Conservation (phyloP, 1,140 invertebrate genomes). For the Lordiphosa collinella region DNA sequence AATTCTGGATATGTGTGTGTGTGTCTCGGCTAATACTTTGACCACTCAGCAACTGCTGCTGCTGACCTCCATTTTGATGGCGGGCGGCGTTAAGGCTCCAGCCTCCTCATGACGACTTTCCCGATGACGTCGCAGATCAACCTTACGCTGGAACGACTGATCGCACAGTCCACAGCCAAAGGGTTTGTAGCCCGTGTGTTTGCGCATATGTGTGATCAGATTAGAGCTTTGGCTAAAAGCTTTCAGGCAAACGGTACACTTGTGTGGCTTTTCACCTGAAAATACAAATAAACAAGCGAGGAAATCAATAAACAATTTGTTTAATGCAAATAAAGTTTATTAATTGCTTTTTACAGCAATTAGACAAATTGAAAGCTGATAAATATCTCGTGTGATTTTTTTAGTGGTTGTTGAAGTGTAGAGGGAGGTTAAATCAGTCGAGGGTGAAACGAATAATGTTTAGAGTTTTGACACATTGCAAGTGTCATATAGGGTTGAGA, state of each 20-base stretch:
- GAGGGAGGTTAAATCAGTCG: constrained; percentile 31
- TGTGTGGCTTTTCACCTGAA: constrained; percentile 96
- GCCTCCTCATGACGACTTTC: constrained; percentile 91
- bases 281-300: constrained; percentile 79
- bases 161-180: constrained; percentile 97
- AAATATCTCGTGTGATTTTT: constrained; percentile 32
- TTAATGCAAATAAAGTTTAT: constrained; percentile 50
- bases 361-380: constrained; percentile 76
- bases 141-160: constrained; percentile 97
- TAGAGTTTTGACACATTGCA: constrained; percentile 14
- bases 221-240: constrained; percentile 99
- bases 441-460: constrained; percentile 8
- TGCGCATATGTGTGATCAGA: constrained; percentile 97
- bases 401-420: neutral
- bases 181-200: constrained; percentile 98
- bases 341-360: constrained; percentile 58
- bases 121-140: constrained; percentile 94
- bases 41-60: constrained; percentile 72
- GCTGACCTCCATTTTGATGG: constrained; percentile 78
- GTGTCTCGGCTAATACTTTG: constrained; percentile 30
- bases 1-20: constrained; percentile 28
- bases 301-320: constrained; percentile 74
- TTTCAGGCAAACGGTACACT: constrained; percentile 94
- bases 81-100: constrained; percentile 21
- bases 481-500: too few species aligned